These are phyloP conservation scores for Melanostigma gelatinosum DNA, from an alignment of 2,113 vertebrate species.

Conservation along the genomic window DNA sequence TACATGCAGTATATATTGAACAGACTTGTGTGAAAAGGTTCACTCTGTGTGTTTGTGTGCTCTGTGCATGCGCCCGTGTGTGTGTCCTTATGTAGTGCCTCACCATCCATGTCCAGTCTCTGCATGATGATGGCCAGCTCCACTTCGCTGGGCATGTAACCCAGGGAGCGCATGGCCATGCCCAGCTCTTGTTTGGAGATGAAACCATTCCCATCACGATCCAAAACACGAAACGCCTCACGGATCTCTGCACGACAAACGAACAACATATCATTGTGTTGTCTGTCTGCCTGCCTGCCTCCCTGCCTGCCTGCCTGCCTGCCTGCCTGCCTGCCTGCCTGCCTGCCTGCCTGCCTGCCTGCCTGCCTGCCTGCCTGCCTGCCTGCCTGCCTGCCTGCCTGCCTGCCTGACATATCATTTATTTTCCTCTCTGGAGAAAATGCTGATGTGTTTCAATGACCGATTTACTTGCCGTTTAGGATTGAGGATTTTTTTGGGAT, in stretches of 20 bases:
- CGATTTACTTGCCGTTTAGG: neutral
- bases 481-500: neutral
- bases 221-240: conserved; percentile 96
- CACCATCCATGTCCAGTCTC: conserved; percentile 98
- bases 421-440: neutral
- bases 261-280: conserved; percentile 26
- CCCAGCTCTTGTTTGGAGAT: conserved; percentile 99
- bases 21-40: neutral
- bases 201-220: conserved; percentile 98
- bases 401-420: neutral
- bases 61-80: conserved; percentile 42
- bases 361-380: neutral
- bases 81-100: conserved; percentile 75
- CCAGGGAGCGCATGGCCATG: conserved; percentile 99
- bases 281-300: neutral
- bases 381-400: neutral
- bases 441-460: neutral
- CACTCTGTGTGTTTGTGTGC: neutral
- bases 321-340: neutral
- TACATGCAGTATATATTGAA: neutral
- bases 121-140: conserved; percentile 99
- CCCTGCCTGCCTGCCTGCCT: neutral
- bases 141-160: conserved; percentile 99
- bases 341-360: neutral
- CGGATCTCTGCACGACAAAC: conserved; percentile 89